Percentiles rank a stretch among this genome's conserved stretches.
Conservation (phyloP, 2,113 vertebrate genomes). For the Ailuropoda melanoleuca region DNA sequence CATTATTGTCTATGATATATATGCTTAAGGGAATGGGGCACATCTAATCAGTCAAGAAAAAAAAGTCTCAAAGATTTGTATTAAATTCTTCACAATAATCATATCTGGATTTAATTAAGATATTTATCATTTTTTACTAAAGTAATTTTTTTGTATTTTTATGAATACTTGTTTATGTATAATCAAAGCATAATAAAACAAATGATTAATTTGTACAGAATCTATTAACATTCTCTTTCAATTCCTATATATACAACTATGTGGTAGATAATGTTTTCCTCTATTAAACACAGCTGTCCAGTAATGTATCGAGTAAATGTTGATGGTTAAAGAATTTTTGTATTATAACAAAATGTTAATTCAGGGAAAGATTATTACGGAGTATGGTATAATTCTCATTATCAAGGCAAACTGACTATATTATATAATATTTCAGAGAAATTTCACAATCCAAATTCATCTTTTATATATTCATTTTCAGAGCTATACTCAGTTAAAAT, state of each 20-base stretch:
- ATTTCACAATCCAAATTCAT: background rate
- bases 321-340: background rate
- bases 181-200: background rate
- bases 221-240: conserved; percentile 2
- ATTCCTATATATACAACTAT: background rate
- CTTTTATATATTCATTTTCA: conserved; percentile 6
- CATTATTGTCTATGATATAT: background rate
- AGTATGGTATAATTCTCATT: background rate
- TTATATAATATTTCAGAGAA: background rate
- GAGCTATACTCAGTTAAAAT: background rate
- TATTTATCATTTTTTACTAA: background rate
- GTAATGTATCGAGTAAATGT: background rate
- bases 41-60: background rate
- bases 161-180: background rate
- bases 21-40: background rate
- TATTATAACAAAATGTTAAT: background rate
- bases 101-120: background rate
- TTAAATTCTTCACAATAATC: background rate
- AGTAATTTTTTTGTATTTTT: background rate
- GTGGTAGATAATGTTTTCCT: conserved; percentile 30
- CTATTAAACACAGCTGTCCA: background rate
- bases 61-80: background rate
- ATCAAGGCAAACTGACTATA: background rate
- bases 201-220: conserved; percentile 19
- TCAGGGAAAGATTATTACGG: background rate